Percentiles rank a stretch among this genome's conserved stretches.
Conservation (phyloP, 2,888 invertebrate species). For the Pandemis cinnamomeana region DNA sequence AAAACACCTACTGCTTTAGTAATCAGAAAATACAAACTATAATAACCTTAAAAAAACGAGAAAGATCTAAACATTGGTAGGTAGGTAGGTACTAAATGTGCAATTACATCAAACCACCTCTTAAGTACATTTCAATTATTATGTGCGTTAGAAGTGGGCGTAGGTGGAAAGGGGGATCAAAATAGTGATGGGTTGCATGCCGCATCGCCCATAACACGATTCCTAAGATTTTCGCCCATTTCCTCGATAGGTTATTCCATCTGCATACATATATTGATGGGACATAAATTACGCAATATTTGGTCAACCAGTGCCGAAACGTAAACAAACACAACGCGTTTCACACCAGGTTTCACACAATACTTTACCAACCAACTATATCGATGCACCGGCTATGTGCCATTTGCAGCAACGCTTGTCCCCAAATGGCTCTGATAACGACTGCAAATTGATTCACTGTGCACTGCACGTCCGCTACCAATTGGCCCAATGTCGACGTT, state of each 20-base stretch:
- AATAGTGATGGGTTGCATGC: too few species aligned
- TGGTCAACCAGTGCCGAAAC: background rate
- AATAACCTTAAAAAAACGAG: background rate
- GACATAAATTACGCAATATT: background rate
- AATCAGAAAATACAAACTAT: too few species aligned
- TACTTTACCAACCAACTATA: background rate
- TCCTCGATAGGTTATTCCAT: too few species aligned
- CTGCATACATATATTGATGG: too few species aligned
- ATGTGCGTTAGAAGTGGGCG: too few species aligned
- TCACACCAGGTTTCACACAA: background rate
- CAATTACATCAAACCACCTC: too few species aligned
- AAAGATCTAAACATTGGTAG: background rate
- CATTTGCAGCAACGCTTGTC: constrained; percentile 23
- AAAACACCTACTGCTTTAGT: too few species aligned
- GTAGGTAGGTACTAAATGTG: too few species aligned
- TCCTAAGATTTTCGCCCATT: too few species aligned
- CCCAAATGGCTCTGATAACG: constrained; percentile 28
- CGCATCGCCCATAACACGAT: too few species aligned
- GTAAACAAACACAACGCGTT: background rate
- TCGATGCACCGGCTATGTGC: constrained; percentile 6
- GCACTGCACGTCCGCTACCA: background rate
- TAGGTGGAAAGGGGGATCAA: too few species aligned
- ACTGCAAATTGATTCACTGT: constrained; percentile 40
- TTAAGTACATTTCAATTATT: too few species aligned
- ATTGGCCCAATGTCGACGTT: background rate